phyloP scores from a whole-genome alignment of 2,113 vertebrate species.

The Zootoca vivipara region DNA sequence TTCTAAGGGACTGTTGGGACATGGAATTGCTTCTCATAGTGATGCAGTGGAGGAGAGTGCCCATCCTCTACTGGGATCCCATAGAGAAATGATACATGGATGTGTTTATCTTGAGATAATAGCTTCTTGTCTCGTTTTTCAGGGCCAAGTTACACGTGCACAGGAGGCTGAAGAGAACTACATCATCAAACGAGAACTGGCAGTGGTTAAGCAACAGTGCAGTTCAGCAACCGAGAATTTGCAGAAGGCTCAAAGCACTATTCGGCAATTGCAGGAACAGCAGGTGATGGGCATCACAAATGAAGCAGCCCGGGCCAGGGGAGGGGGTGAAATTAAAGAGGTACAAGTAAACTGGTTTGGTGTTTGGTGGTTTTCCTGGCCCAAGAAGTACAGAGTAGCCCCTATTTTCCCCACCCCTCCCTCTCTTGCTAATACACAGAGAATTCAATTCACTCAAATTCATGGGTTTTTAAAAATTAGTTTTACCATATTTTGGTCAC shows the following conservation, averaged over 20 bases:
- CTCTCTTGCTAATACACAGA: too few species aligned
- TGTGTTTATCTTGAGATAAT: background rate
- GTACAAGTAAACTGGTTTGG: background rate
- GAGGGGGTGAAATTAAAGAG: background rate
- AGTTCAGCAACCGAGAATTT: slow-evolving; percentile 84
- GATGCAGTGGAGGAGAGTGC: background rate
- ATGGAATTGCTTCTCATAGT: too few species aligned
- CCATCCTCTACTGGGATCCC: background rate
- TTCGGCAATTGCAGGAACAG: slow-evolving; percentile 87
- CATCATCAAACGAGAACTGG: slow-evolving; percentile 92
- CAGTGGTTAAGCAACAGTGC: slow-evolving; percentile 88
- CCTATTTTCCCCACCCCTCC: too few species aligned
- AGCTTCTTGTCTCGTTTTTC: background rate
- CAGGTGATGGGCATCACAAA: slow-evolving; percentile 71
- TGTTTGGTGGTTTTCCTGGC: background rate
- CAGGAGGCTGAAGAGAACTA: slow-evolving; percentile 97
- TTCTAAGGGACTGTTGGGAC: too few species aligned
- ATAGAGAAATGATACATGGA: background rate
- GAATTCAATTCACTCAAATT: background rate
- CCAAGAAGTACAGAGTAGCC: background rate
- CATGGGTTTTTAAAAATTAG: background rate
- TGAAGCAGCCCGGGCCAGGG: too few species aligned
- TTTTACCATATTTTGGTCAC: background rate
- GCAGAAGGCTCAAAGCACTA: slow-evolving; percentile 88
- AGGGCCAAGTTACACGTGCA: slow-evolving; percentile 94